Percentiles rank a stretch among this genome's conserved stretches.
Evolutionary conservation across 2,797 vertebrate genomes (phyloP).

Genomic region (Harpagifer antarcticus): DNA sequence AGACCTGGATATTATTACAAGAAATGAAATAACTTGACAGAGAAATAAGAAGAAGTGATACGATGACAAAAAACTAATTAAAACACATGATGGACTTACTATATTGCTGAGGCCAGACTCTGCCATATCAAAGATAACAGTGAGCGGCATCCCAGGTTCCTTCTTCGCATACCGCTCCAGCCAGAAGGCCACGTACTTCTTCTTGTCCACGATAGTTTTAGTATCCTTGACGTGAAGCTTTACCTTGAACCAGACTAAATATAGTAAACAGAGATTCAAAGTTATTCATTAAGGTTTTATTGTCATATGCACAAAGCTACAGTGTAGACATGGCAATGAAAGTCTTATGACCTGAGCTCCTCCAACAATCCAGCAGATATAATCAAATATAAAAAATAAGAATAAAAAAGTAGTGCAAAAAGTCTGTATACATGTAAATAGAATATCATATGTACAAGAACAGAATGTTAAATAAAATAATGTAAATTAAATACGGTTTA

Average conservation of each 20-base stretch:
- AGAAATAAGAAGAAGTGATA: not conserved
- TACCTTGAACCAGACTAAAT: conserved; percentile 95
- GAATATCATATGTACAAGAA: too few species aligned
- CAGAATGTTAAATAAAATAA: too few species aligned
- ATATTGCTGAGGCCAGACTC: conserved; percentile 95
- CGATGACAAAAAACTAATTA: not conserved
- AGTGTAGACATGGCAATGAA: too few species aligned
- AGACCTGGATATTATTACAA: not conserved
- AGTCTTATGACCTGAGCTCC: too few species aligned
- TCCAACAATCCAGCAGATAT: too few species aligned
- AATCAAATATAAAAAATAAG: too few species aligned
- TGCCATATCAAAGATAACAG: conserved; percentile 96
- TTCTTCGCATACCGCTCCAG: conserved; percentile 94
- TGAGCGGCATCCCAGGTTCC: conserved; percentile 94
- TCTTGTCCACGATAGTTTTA: conserved; percentile 92
- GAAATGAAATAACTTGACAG: not conserved
- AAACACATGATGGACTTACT: conserved; percentile 83
- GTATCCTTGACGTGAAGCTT: conserved; percentile 93
- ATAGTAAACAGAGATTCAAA: conserved; percentile 4
- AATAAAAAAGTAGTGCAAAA: too few species aligned
- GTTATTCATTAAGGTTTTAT: not conserved
- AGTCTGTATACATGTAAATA: too few species aligned
- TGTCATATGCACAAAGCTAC: too few species aligned
- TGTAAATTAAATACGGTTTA: too few species aligned
- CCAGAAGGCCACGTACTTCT: conserved; percentile 97